Conservation (phyloP, 2,113 vertebrate species). For the Psittacula cyanocephala region DNA sequence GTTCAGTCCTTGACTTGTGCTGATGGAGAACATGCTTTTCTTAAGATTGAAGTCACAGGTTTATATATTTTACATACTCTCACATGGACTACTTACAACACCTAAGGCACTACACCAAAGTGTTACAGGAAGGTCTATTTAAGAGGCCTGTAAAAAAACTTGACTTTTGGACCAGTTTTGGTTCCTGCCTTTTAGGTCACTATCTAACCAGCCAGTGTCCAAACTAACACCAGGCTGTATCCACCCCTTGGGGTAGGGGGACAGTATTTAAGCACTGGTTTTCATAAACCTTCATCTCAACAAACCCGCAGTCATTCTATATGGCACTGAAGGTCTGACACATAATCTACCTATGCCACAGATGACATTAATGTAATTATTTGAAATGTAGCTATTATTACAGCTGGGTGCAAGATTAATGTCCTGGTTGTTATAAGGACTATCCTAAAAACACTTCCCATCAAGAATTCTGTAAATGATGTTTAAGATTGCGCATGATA, state of each 20-base stretch:
- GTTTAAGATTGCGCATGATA: neutral
- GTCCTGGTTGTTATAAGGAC: neutral
- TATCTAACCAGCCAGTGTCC: neutral
- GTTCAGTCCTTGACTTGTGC: neutral
- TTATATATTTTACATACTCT: neutral
- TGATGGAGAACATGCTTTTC: neutral
- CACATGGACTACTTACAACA: neutral
- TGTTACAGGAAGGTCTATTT: neutral
- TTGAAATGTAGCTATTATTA: neutral
- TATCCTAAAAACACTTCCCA: neutral
- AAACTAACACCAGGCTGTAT: neutral
- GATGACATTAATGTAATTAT: neutral
- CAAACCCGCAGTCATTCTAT: neutral
- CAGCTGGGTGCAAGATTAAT: neutral
- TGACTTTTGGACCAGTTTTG: neutral
- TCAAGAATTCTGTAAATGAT: neutral
- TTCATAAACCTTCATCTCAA: neutral
- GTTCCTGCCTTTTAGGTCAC: neutral
- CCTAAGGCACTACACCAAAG: neutral
- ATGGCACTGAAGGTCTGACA: neutral
- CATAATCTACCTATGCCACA: neutral
- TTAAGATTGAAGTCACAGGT: neutral
- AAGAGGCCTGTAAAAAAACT: neutral
- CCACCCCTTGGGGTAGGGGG: neutral
- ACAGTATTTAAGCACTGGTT: neutral